A percentile compares a stretch with the other conserved stretches of the same genome.
Evolutionary conservation across 1,140 invertebrate species (phyloP).

Genomic region (Tribolium madens): DNA sequence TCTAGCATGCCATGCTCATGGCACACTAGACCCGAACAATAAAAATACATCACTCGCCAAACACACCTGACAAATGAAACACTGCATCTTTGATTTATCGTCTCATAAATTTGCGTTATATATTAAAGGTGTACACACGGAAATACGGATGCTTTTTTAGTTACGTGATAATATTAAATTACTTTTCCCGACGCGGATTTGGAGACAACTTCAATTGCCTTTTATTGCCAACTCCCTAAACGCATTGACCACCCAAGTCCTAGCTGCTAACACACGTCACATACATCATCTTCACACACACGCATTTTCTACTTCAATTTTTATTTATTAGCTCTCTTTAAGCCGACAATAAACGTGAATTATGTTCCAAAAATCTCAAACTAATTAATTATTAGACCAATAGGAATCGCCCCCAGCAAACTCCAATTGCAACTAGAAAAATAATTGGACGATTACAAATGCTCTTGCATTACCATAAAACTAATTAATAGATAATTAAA

Average conservation of each 20-base stretch:
- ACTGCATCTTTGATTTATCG: constrained; percentile 64
- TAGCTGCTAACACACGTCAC: constrained; percentile 44
- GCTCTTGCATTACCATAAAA: neutral
- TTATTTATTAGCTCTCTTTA: constrained; percentile 15
- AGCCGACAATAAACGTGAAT: constrained; percentile 24
- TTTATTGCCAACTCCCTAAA: neutral
- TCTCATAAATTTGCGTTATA: constrained; percentile 60
- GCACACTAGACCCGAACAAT: constrained; percentile 59
- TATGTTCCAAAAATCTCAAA: neutral
- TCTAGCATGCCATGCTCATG: constrained; percentile 58
- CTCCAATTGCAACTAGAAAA: neutral
- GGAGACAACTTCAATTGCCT: constrained; percentile 21
- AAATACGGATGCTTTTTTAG: constrained; percentile 56
- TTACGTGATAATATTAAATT: constrained; percentile 48
- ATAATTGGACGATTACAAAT: neutral
- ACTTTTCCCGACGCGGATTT: neutral
- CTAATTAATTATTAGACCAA: constrained; percentile 24
- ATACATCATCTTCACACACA: constrained; percentile 51
- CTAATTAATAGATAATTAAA: neutral
- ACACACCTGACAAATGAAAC: constrained; percentile 65
- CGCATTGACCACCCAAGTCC: constrained; percentile 48
- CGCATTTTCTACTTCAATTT: constrained; percentile 44
- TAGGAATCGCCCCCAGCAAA: no score
- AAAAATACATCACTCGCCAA: constrained; percentile 64
- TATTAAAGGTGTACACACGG: constrained; percentile 59